These are phyloP conservation scores for Cyphomyrus discorhynchus DNA, from an alignment of 2,113 vertebrate genomes.

Conservation along the genomic window DNA sequence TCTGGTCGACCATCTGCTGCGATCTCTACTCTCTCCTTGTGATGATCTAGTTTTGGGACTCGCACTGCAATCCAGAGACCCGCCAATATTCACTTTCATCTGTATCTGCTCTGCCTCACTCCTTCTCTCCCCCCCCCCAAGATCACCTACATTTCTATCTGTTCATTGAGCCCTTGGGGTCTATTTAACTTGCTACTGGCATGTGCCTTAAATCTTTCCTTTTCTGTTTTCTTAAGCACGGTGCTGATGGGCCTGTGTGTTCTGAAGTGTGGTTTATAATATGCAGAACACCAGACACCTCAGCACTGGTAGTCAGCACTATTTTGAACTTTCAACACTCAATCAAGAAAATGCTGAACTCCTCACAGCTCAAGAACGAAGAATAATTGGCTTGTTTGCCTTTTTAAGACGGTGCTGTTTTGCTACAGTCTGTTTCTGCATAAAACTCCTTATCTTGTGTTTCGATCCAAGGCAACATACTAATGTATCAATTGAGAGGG, in stretches of 20 bases:
- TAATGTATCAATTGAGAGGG: neutral
- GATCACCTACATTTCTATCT: neutral
- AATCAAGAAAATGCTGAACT: neutral
- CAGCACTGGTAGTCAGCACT: neutral
- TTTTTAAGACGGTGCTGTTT: neutral
- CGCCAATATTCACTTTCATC: constrained; percentile 1
- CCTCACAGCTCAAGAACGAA: neutral
- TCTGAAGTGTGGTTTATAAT: neutral
- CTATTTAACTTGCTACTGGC: neutral
- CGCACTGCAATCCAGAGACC: neutral
- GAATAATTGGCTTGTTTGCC: neutral
- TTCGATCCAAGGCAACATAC: neutral
- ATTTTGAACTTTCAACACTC: neutral
- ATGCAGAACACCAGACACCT: neutral
- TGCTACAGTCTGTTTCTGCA: neutral
- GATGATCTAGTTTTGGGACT: neutral
- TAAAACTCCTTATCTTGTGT: neutral
- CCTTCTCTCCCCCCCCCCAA: neutral
- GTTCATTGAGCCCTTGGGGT: neutral
- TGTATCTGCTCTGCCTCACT: neutral
- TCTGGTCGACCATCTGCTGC: neutral
- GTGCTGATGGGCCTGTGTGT: neutral
- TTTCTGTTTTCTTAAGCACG: neutral
- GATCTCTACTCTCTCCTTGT: constrained; percentile 17
- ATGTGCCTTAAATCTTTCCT: neutral